Evolutionary conservation across 2,113 vertebrate genomes (phyloP).

Genomic region (Candoia aspera): DNA sequence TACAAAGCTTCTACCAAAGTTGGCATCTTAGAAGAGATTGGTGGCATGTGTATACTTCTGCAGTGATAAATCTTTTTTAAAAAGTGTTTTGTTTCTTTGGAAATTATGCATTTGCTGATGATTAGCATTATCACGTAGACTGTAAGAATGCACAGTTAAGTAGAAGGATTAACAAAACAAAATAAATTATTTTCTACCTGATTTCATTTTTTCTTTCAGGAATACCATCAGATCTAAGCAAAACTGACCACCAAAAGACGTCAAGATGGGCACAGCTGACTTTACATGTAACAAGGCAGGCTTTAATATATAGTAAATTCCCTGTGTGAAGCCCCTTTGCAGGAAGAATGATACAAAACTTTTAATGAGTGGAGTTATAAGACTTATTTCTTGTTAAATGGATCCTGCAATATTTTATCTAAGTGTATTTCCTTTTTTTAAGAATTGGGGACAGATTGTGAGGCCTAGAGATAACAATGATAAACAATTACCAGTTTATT

Average conservation of each 20-base stretch:
- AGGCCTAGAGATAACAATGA: not conserved
- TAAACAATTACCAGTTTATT: not conserved
- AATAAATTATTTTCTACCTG: slow-evolving; percentile 28
- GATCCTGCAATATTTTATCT: not conserved
- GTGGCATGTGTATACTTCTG: not conserved
- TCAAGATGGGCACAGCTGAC: slow-evolving; percentile 75
- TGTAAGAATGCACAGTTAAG: not conserved
- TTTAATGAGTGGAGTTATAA: slow-evolving; percentile 79
- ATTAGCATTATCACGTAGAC: not conserved
- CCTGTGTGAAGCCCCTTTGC: slow-evolving; percentile 77
- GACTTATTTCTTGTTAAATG: slow-evolving; percentile 79
- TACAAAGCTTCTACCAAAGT: slow-evolving; percentile 62
- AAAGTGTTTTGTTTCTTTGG: slow-evolving; percentile 1
- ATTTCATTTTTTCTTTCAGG: slow-evolving; percentile 54
- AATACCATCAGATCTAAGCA: slow-evolving; percentile 80
- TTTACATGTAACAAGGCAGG: slow-evolving; percentile 80
- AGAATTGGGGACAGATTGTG: not conserved
- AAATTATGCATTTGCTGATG: slow-evolving; percentile 2
- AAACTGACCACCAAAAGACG: slow-evolving; percentile 75
- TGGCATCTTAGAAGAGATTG: not conserved
- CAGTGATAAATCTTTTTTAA: not conserved
- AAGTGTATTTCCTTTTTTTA: not conserved
- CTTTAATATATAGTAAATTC: slow-evolving; percentile 80
- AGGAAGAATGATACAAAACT: slow-evolving; percentile 82
- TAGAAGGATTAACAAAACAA: not conserved